These are phyloP conservation scores for Blastobasis lacticolella DNA, from an alignment of 2,888 invertebrate genomes.

Conservation along the genomic window DNA sequence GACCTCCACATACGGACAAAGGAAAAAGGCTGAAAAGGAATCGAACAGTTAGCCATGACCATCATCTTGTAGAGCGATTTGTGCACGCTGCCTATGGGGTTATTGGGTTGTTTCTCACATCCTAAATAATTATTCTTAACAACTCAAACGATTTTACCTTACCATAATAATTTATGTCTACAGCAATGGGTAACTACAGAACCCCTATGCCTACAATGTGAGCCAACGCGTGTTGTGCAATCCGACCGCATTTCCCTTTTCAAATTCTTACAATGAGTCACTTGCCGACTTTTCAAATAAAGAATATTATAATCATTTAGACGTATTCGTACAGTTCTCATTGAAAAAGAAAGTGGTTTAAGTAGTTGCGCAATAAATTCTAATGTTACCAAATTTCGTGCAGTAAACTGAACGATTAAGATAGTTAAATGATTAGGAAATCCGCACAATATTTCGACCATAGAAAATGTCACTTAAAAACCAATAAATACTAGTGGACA, in stretches of 20 bases:
- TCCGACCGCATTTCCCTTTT: constrained; percentile 33
- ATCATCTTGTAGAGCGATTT: no score
- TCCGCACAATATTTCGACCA: neutral
- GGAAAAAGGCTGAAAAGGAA: no score
- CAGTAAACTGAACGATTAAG: neutral
- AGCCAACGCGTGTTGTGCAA: constrained; percentile 53
- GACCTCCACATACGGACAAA: no score
- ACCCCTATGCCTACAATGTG: constrained; percentile 38
- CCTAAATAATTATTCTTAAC: no score
- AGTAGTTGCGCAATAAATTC: constrained; percentile 1
- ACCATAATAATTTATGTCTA: no score
- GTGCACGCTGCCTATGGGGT: no score
- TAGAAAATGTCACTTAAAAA: neutral
- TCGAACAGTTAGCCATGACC: no score
- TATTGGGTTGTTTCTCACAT: no score
- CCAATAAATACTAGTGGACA: constrained; percentile 1
- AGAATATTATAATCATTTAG: neutral
- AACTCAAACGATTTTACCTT: no score
- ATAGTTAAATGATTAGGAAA: neutral
- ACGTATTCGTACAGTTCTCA: constrained; percentile 9
- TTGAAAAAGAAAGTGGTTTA: constrained; percentile 17
- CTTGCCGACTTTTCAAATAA: constrained; percentile 2
- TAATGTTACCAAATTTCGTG: no score
- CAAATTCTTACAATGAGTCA: constrained; percentile 41
- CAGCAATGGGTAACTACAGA: constrained; percentile 43